phyloP scores from a whole-genome alignment of 2,113 vertebrate genomes.

The Callipepla californica region DNA sequence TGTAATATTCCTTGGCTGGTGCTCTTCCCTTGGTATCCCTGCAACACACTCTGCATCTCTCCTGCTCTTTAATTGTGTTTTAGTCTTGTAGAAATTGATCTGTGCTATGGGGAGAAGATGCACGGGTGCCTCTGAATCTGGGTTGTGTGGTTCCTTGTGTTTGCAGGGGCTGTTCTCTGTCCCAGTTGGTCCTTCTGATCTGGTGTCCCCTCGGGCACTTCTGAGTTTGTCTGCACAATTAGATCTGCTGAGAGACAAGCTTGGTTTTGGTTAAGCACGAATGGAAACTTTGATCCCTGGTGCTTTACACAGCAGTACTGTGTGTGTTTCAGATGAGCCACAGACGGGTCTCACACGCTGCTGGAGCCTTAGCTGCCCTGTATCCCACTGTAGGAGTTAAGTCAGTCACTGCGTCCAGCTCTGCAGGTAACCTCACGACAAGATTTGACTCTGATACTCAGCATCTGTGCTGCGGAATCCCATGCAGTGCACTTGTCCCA shows the following conservation, averaged over 20 bases:
- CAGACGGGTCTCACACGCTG: background rate
- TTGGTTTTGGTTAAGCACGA: background rate
- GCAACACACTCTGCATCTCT: background rate
- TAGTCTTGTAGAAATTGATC: background rate
- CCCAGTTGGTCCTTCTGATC: background rate
- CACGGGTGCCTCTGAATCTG: rapidly evolving
- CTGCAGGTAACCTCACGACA: background rate
- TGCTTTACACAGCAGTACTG: rapidly evolving
- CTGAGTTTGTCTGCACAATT: rapidly evolving
- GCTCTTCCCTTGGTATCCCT: background rate
- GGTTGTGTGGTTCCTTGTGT: rapidly evolving
- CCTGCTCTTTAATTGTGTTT: background rate
- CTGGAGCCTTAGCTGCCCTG: background rate
- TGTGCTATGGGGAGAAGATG: background rate
- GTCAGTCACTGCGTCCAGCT: background rate
- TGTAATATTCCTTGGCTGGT: background rate
- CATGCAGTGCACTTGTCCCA: rapidly evolving
- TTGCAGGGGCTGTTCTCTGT: background rate
- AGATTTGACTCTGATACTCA: background rate
- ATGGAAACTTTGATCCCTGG: background rate
- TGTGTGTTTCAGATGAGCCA: background rate
- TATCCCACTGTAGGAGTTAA: rapidly evolving
- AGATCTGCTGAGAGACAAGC: background rate
- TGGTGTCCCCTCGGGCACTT: background rate
- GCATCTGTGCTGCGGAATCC: background rate